Conservation (phyloP, 2,888 invertebrate species). For the Malthinus seriepunctatus region DNA sequence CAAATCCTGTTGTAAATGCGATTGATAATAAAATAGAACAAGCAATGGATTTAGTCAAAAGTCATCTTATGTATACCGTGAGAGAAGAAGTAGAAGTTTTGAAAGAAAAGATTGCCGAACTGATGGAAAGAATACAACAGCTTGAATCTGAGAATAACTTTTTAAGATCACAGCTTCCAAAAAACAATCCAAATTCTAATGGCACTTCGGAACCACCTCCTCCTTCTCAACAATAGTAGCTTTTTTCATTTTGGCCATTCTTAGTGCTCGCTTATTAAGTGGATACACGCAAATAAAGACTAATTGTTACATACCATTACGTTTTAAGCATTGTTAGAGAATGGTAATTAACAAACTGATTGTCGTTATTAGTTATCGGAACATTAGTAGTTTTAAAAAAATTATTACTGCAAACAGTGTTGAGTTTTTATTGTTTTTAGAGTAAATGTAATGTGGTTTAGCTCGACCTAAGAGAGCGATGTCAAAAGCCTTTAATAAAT, state of each 20-base stretch:
- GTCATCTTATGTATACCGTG: slow-evolving; percentile 78
- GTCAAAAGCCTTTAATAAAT: no score
- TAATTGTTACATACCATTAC: neutral
- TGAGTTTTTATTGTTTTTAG: no score
- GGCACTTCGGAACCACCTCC: slow-evolving; percentile 23
- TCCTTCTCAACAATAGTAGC: slow-evolving; percentile 19
- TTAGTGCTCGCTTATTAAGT: neutral
- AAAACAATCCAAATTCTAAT: slow-evolving; percentile 31
- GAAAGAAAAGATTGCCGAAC: slow-evolving; percentile 73
- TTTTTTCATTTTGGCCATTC: slow-evolving; percentile 8
- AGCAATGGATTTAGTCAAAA: slow-evolving; percentile 79
- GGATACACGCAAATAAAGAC: neutral
- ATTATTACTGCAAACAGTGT: no score
- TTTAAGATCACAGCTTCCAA: slow-evolving; percentile 57
- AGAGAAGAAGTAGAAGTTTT: slow-evolving; percentile 77
- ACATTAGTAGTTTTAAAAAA: no score
- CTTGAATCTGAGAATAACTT: slow-evolving; percentile 72
- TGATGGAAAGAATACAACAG: slow-evolving; percentile 70
- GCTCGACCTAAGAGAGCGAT: no score
- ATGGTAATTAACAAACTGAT: neutral
- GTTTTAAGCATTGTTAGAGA: neutral
- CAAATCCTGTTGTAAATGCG: slow-evolving; percentile 61
- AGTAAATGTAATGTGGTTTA: no score
- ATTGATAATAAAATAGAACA: slow-evolving; percentile 82
- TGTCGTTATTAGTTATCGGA: neutral